phyloP scores from a whole-genome alignment of 1,140 invertebrate species.

The Euura lappo region DNA sequence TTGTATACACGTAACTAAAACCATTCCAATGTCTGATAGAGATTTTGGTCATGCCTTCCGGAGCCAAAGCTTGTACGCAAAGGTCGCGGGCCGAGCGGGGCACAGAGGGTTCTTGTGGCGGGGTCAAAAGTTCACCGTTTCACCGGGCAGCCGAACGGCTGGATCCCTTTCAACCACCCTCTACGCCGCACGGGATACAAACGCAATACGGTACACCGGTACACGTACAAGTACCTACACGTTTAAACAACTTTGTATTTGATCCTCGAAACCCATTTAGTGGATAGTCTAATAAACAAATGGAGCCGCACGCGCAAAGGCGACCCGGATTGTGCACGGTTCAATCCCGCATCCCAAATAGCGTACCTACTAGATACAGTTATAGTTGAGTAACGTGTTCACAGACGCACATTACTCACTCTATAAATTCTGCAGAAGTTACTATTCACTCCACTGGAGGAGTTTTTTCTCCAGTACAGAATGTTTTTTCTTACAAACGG shows the following conservation, averaged over 20 bases:
- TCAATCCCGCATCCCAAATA: background rate
- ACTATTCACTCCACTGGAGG: background rate
- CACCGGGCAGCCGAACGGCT: background rate
- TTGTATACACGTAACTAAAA: background rate
- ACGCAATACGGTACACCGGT: too few relatives aligned
- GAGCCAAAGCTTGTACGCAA: background rate
- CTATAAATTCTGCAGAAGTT: background rate
- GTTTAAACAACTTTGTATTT: too few relatives aligned
- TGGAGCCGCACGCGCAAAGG: background rate
- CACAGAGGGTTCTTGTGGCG: background rate
- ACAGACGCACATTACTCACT: background rate
- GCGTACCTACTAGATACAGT: background rate
- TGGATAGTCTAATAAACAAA: too few relatives aligned
- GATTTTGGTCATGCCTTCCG: background rate
- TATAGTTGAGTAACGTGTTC: too few relatives aligned
- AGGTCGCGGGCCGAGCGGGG: background rate
- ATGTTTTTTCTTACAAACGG: too few relatives aligned
- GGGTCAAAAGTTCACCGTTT: conserved; percentile 4
- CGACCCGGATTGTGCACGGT: background rate
- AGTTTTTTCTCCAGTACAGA: too few relatives aligned
- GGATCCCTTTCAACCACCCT: background rate
- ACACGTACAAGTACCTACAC: too few relatives aligned
- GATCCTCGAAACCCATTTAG: too few relatives aligned
- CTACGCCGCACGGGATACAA: too few relatives aligned
- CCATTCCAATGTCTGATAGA: background rate